Conservation (phyloP, 2,113 vertebrate genomes). For the Perca fluviatilis region DNA sequence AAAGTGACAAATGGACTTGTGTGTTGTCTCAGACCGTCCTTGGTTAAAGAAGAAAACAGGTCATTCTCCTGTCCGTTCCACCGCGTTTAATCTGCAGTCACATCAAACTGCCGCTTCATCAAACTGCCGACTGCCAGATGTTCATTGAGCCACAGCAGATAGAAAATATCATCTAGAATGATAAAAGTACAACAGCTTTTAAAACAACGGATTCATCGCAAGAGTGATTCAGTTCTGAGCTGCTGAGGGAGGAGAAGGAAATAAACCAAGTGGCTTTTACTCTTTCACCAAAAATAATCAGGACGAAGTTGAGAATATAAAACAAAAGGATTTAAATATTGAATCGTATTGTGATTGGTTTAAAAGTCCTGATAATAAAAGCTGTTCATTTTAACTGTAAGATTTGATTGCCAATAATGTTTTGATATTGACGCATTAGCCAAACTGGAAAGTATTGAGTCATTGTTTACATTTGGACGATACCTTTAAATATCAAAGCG, state of each 20-base stretch:
- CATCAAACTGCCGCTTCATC: conserved; percentile 2
- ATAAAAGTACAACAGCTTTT: conserved; percentile 53
- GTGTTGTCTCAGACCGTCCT: too few relatives aligned
- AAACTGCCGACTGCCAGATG: conserved; percentile 8
- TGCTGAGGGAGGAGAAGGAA: not conserved
- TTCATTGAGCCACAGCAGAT: conserved; percentile 46
- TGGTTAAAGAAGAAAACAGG: not conserved
- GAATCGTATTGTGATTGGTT: not conserved
- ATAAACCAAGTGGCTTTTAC: not conserved
- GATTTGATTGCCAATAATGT: not conserved
- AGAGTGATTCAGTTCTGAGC: not conserved
- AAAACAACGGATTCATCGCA: not conserved
- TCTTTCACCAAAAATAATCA: too few relatives aligned
- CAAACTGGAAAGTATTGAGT: conserved; percentile 8
- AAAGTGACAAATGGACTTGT: too few relatives aligned
- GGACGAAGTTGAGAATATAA: not conserved
- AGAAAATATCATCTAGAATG: conserved; percentile 71
- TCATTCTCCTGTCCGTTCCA: conserved; percentile 7
- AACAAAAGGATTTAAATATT: not conserved
- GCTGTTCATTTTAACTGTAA: not conserved
- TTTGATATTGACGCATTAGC: not conserved
- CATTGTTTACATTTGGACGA: too few relatives aligned
- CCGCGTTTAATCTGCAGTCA: conserved; percentile 33
- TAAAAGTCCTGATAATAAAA: not conserved
- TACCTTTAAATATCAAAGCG: too few relatives aligned